phyloP scores from a whole-genome alignment of 2,797 vertebrate genomes.

The Typhlichthys eigenmanni region DNA sequence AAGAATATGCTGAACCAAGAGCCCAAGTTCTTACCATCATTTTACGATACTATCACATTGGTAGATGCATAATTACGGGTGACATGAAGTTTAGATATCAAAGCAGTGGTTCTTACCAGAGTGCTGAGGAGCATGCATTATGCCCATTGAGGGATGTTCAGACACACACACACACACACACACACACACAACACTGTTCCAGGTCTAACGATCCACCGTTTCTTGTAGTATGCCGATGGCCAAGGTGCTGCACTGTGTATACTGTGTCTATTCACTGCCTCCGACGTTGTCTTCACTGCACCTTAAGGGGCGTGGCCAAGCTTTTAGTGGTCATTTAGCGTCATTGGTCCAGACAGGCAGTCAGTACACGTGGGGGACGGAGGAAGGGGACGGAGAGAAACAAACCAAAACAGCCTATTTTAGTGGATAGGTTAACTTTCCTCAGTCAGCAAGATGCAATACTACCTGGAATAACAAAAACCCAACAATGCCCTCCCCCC shows the following conservation, averaged over 20 bases:
- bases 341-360: constrained; percentile 50
- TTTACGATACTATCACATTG: not conserved
- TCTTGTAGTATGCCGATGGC: constrained; percentile 24
- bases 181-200: constrained; percentile 8
- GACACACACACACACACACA: constrained; percentile 1
- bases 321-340: constrained; percentile 58
- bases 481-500: constrained; percentile 1
- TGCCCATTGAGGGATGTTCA: constrained; percentile 14
- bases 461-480: constrained; percentile 16
- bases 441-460: constrained; percentile 4
- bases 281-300: constrained; percentile 29
- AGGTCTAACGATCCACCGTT: not conserved
- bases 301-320: constrained; percentile 49
- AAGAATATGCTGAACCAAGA: too few species aligned
- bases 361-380: constrained; percentile 24
- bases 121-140: constrained; percentile 11
- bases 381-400: constrained; percentile 14
- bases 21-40: too few species aligned
- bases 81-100: constrained; percentile 1
- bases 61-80: not conserved
- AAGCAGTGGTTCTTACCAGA: constrained; percentile 42
- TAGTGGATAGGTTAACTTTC: too few species aligned
- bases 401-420: too few species aligned
- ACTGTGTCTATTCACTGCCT: constrained; percentile 19
- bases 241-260: constrained; percentile 27